Percentiles rank a stretch among this genome's conserved stretches.
Conservation (phyloP, 2,888 invertebrate genomes). For the Ectobius pallidus region DNA sequence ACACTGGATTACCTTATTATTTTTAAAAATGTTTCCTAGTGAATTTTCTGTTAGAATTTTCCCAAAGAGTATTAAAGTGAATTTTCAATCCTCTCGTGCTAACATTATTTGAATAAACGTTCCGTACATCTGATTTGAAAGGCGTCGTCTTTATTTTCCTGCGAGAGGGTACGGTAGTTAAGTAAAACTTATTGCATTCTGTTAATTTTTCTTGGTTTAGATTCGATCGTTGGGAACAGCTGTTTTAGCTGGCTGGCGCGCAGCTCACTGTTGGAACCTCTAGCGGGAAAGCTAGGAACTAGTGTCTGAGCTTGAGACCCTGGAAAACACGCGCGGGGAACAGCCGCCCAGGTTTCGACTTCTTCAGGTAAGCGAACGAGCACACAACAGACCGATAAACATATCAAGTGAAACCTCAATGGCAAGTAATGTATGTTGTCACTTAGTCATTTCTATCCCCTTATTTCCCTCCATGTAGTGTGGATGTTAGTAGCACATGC, state of each 20-base stretch:
- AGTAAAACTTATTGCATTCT: too few species aligned
- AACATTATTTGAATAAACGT: too few species aligned
- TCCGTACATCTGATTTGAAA: too few species aligned
- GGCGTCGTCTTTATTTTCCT: too few species aligned
- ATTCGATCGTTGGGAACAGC: conserved; percentile 15
- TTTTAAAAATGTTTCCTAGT: too few species aligned
- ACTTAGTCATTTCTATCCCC: not conserved
- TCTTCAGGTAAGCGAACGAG: conserved; percentile 27
- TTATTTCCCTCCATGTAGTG: not conserved
- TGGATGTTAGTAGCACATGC: not conserved
- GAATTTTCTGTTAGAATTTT: too few species aligned
- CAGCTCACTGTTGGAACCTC: conserved; percentile 16
- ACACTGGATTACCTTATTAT: too few species aligned
- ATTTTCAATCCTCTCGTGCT: too few species aligned
- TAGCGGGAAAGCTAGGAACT: conserved; percentile 12
- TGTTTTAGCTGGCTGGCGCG: conserved; percentile 12
- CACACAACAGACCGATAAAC: conserved; percentile 11
- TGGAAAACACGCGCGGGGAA: conserved; percentile 35
- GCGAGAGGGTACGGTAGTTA: too few species aligned
- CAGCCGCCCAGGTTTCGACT: conserved; percentile 19
- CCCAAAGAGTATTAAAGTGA: too few species aligned
- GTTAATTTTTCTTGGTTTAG: not conserved
- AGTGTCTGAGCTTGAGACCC: conserved; percentile 30
- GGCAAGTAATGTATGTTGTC: conserved; percentile 1
- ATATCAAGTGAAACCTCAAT: not conserved